Percentiles rank a stretch among this genome's conserved stretches.
Evolutionary conservation across 2,797 vertebrate species (phyloP).

Genomic region (Cossypha caffra): DNA sequence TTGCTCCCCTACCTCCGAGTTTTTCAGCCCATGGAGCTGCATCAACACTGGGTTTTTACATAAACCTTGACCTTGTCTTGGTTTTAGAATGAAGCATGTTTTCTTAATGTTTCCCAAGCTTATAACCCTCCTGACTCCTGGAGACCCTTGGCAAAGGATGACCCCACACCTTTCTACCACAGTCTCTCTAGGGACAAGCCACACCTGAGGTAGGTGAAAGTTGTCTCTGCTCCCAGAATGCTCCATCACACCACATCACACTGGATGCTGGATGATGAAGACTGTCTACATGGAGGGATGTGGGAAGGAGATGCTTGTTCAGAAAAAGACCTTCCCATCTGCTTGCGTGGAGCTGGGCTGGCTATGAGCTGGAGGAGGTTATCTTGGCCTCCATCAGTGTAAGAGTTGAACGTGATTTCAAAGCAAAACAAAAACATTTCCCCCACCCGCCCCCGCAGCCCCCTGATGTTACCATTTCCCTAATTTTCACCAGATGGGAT

Average conservation of each 20-base stretch:
- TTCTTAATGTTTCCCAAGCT: neutral
- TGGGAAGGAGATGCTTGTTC: neutral
- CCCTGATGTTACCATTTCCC: conserved; percentile 45
- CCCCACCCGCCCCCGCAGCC: neutral
- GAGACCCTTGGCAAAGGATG: neutral
- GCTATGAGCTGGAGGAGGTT: neutral
- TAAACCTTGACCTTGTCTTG: neutral
- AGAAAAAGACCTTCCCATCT: neutral
- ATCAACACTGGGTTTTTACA: neutral
- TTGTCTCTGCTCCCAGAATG: neutral
- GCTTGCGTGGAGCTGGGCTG: neutral
- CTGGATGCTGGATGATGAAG: neutral
- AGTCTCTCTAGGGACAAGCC: neutral
- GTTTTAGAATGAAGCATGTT: neutral
- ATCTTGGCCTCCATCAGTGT: conserved; percentile 56
- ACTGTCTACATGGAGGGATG: neutral
- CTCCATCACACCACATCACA: neutral
- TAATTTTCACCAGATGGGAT: conserved; percentile 71
- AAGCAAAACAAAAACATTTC: conserved; percentile 59
- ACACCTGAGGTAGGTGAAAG: neutral
- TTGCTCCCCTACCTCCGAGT: neutral
- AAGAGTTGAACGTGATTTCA: conserved; percentile 64
- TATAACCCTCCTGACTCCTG: neutral
- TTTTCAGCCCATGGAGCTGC: neutral
- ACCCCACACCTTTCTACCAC: neutral